Base-by-base conservation (phyloP, 2,888 invertebrate genomes). In the Nesidiocoris tenuis region DNA sequence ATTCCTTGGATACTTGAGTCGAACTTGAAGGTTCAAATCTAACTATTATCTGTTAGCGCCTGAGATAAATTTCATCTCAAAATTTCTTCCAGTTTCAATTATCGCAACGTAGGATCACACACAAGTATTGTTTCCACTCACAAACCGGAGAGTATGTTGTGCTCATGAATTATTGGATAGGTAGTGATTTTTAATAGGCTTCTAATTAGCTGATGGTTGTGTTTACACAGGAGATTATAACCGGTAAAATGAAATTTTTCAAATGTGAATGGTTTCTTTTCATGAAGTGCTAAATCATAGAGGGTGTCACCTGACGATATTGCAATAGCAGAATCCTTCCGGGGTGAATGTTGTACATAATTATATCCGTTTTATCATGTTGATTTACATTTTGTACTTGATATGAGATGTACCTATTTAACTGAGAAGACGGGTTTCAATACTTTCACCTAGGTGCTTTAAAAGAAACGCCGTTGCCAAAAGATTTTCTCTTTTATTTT, bases 381-480 rank as follows among this genome's bases (percentile, higher is more conserved):
- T 59, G 59, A 16, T 59, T 39, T 39, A 39, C 39, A 39, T 39
- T 39, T 39, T 12, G 5, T 39, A 39, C 39, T 39, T 39, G 12
- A 39, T 12, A 12, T 39, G 39, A 39, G 39, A 39, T 39, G 39
- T 39, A 39, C 39, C 5, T 39, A 39, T n/a, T n/a, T 39, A 39
- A 39, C 18, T 24, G 64, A 64, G 1, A 61, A 19, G 18, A 64
- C 64, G 16, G 64, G 22, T 64, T 63, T 64, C 12, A 23, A n/a
- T 64, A 23, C 25, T 23, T 64, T 23, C 64, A 23, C 24, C 22
- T 64, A n/a, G 25, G 1, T 12, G 25, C 54, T 16, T 66, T 66
- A 12, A 25, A 17, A 66, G 66, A 54, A 66, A 66, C 66, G 39
- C 66, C 55, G 66, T 66, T 66, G 66, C 66, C 66, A 66, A 66